These are phyloP conservation scores for Leptura quadrifasciata DNA, from an alignment of 2,888 invertebrate species.

Conservation along the genomic window DNA sequence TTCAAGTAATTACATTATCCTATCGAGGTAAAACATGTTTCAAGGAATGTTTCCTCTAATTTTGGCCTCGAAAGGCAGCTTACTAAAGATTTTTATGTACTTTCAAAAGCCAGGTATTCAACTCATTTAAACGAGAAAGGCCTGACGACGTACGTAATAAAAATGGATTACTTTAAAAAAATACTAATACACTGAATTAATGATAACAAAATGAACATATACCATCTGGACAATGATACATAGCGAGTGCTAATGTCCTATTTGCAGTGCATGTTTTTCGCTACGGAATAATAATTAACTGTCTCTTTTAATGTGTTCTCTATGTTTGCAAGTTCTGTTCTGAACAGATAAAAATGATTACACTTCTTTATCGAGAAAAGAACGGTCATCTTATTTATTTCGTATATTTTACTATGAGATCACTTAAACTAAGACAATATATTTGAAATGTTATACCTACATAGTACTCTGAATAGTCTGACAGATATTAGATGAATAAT, in stretches of 20 bases:
- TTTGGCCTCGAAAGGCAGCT: too few relatives aligned
- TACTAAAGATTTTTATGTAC: too few relatives aligned
- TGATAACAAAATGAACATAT: slow-evolving; percentile 4
- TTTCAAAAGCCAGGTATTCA: too few relatives aligned
- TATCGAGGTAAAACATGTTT: too few relatives aligned
- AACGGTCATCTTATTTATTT: neutral
- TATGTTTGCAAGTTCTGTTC: slow-evolving; percentile 4
- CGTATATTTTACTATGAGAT: neutral
- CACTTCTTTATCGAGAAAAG: neutral
- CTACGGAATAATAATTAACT: neutral
- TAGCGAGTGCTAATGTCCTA: neutral
- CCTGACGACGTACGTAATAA: neutral
- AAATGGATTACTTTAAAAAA: neutral
- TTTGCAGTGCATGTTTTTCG: neutral
- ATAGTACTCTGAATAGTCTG: too few relatives aligned
- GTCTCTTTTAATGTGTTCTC: slow-evolving; percentile 4
- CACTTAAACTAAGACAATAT: neutral
- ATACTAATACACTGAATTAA: neutral
- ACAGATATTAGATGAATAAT: too few relatives aligned
- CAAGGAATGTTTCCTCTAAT: too few relatives aligned
- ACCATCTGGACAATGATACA: neutral
- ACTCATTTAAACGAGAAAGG: too few relatives aligned
- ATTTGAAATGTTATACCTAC: neutral
- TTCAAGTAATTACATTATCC: too few relatives aligned
- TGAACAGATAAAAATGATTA: slow-evolving; percentile 7